Percentiles rank a stretch among this genome's conserved stretches.
Conservation (phyloP, 2,113 vertebrate genomes). For the Marmota flaviventris region DNA sequence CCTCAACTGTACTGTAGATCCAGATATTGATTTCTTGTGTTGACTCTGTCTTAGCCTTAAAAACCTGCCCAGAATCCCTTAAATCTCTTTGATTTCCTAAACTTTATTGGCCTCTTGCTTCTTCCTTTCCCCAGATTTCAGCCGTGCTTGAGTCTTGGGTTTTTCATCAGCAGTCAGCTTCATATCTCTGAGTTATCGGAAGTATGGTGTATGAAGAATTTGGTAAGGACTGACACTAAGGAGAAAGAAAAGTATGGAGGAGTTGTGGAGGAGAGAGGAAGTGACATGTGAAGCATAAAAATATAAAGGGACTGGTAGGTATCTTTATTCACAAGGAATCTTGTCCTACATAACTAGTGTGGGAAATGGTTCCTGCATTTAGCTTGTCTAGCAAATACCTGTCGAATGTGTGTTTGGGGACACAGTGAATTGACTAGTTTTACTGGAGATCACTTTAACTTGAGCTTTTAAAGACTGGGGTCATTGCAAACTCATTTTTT, state of each 20-base stretch:
- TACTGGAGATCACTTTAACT: neutral
- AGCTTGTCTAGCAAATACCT: neutral
- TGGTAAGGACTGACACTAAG: neutral
- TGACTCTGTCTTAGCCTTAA: neutral
- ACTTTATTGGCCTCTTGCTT: neutral
- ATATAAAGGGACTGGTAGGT: neutral
- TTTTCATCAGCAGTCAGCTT: neutral
- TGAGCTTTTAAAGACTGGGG: neutral
- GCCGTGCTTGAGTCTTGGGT: neutral
- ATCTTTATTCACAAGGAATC: neutral
- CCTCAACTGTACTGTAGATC: neutral
- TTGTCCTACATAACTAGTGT: neutral
- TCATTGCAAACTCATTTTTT: neutral
- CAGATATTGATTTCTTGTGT: neutral
- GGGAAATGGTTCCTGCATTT: neutral
- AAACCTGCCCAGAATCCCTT: neutral
- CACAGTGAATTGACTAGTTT: neutral
- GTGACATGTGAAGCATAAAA: neutral
- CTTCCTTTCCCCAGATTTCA: neutral
- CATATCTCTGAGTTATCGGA: too few relatives aligned
- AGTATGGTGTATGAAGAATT: neutral
- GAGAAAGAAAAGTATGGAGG: neutral
- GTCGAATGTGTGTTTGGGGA: neutral
- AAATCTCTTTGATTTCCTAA: slow-evolving; percentile 8
- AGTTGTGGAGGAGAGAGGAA: neutral